These are phyloP conservation scores for Hemithea aestivaria DNA, from an alignment of 2,888 invertebrate species.

Conservation along the genomic window DNA sequence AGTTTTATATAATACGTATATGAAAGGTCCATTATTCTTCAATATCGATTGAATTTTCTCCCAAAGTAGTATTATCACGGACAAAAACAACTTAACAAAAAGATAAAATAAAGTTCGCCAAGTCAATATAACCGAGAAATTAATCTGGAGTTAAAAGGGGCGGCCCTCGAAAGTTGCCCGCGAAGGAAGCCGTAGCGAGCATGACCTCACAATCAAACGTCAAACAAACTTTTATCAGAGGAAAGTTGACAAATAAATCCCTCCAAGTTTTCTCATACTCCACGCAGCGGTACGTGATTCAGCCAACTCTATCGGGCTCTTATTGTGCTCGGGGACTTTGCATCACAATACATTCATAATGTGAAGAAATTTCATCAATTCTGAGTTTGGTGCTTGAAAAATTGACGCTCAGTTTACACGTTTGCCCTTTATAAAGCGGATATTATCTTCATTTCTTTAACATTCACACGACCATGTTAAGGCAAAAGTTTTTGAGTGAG, in stretches of 20 bases:
- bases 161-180: constrained; percentile 36
- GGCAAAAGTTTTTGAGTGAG: too few relatives aligned
- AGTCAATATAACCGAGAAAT: constrained; percentile 16
- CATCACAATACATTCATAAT: constrained; percentile 19
- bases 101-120: constrained; percentile 7
- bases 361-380: constrained; percentile 15
- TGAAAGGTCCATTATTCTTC: too few relatives aligned
- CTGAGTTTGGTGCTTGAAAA: too few relatives aligned
- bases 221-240: constrained; percentile 74
- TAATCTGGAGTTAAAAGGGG: constrained; percentile 21
- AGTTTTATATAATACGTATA: too few relatives aligned
- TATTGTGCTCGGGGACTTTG: constrained; percentile 31
- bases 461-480: too few relatives aligned
- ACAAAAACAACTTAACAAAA: too few relatives aligned
- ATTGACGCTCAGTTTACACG: too few relatives aligned
- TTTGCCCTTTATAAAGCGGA: too few relatives aligned
- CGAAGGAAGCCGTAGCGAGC: constrained; percentile 43
- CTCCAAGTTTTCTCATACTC: constrained; percentile 67
- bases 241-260: constrained; percentile 76
- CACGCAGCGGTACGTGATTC: constrained; percentile 50
- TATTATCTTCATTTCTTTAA: too few relatives aligned
- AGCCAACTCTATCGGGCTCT: constrained; percentile 34
- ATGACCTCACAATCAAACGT: constrained; percentile 73
- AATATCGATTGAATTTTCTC: too few relatives aligned
- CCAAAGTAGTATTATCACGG: too few relatives aligned